phyloP scores from a whole-genome alignment of 2,797 vertebrate genomes.

The Acomys russatus region DNA sequence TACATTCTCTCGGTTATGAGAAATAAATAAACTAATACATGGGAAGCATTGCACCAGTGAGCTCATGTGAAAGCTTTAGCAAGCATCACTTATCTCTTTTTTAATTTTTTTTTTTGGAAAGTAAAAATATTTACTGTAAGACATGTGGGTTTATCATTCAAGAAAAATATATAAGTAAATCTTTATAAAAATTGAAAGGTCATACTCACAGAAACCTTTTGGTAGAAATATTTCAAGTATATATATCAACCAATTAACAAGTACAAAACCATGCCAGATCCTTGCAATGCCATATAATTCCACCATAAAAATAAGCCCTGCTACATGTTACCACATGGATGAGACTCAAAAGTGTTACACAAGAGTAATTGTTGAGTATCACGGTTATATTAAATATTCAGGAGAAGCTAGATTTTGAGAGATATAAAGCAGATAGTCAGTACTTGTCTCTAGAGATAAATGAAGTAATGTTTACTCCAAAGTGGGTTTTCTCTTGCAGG shows the following conservation, averaged over 20 bases:
- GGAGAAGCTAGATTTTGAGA: neutral
- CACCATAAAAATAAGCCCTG: neutral
- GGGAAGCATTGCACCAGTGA: neutral
- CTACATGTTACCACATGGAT: neutral
- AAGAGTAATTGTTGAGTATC: neutral
- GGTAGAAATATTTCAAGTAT: neutral
- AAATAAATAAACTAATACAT: neutral
- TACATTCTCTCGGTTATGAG: neutral
- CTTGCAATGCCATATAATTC: neutral
- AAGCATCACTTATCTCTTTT: too few species aligned
- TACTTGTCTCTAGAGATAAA: neutral
- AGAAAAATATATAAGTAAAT: neutral
- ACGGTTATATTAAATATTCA: neutral
- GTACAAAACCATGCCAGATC: neutral
- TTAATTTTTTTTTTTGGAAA: neutral
- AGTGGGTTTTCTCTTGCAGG: neutral
- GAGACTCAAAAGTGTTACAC: neutral
- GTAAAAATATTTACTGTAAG: neutral
- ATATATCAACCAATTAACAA: neutral
- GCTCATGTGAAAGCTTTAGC: neutral
- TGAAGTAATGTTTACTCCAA: neutral
- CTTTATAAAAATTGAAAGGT: neutral
- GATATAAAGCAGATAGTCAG: neutral
- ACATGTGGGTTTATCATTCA: neutral
- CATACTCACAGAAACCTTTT: neutral